Evolutionary conservation across 2,888 invertebrate species (phyloP), one percentile per base, ranked within the genome.

Genomic region (Arctia plantaginis): DNA sequence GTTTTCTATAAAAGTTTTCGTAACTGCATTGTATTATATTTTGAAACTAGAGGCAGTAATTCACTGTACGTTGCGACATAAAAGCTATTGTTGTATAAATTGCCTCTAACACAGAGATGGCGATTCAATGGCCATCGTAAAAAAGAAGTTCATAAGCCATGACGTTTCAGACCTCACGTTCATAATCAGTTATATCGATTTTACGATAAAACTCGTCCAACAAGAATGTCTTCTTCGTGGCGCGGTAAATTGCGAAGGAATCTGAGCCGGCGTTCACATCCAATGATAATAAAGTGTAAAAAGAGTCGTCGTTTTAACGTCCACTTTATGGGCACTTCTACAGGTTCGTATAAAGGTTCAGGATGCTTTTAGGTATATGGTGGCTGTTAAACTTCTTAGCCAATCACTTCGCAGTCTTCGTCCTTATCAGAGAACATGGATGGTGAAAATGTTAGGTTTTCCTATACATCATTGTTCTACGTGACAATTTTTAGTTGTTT

Each of bases 251-350:
- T 92, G 93, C 92, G 88, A 91, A 92, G 90, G 93, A 95, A 95
- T 95, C 95, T 94, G 94, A 94, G 93, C 93, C 90, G 88, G 86
- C 92, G 93, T 91, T 95, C 94, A 93, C 94, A 95, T 94, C 94
- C 95, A 95, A 95, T 95, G 93, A 95, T 94, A 95, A 95, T 95
- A 95, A 95, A 95, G 92, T 93, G 94, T 95, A 95, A 95, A 95
- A 95, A 95, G 95, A 94, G 92, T 95, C 93, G 92, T 91, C 94
- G 92, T 91, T 95, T 95, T 95, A 95, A 95, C 94, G 95, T 92
- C 89, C 92, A 90, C 93, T 95, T 95, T 95, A 95, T 94, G 92
- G 93, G 90, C 90, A 92, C 93, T 95, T 95, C 92, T 92, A 90
- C 88, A 87, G 90, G 90, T 91, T 89, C 91, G 91, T 92, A 90